These are phyloP conservation scores for Cynocephalus volans DNA, from an alignment of 2,113 vertebrate genomes.

Conservation along the genomic window DNA sequence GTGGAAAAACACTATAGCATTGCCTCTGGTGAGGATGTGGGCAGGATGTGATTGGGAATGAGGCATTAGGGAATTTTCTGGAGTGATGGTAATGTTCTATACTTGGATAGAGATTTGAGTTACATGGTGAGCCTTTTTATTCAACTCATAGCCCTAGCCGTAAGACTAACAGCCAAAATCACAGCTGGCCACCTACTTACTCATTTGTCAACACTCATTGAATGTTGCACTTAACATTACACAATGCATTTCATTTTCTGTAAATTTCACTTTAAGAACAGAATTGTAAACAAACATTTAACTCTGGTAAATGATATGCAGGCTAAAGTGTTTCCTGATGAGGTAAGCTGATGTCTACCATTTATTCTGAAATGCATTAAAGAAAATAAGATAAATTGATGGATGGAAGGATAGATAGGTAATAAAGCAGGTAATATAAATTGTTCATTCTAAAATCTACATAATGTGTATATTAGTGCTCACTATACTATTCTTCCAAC, in stretches of 20 bases:
- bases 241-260: background rate
- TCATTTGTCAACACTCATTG: background rate
- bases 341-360: background rate
- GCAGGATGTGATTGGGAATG: background rate
- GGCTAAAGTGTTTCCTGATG: background rate
- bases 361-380: background rate
- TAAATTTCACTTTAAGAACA: conserved; percentile 17
- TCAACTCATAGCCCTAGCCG: too few species aligned
- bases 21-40: background rate
- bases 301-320: background rate
- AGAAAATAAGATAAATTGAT: background rate
- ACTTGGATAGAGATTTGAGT: conserved; percentile 36
- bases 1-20: conserved; percentile 17
- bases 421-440: background rate
- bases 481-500: background rate
- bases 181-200: background rate
- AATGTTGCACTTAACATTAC: background rate
- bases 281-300: conserved; percentile 2
- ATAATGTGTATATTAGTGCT: background rate
- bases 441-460: background rate
- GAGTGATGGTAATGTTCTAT: background rate
- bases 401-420: background rate
- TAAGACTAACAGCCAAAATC: too few species aligned
- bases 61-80: background rate
- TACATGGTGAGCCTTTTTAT: background rate